A percentile compares a stretch with the other conserved stretches of the same genome.
phyloP scores from a whole-genome alignment of 2,888 invertebrate species.

The Drosophila anomelani region DNA sequence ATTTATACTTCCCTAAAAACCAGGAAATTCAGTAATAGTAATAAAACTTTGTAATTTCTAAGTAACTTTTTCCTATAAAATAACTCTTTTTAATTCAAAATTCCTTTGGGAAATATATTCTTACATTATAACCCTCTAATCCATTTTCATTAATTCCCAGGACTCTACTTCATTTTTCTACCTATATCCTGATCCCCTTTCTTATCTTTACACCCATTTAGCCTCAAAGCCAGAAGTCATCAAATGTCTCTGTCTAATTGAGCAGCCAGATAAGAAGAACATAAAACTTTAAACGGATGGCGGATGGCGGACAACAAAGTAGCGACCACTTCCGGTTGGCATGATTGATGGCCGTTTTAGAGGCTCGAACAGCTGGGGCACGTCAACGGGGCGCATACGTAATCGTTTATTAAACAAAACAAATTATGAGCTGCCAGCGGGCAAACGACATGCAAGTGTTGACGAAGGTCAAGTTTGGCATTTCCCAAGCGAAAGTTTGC shows the following conservation, averaged over 20 bases:
- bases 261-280: conserved; percentile 19
- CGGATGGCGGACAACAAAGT: conserved; percentile 17
- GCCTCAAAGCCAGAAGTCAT: not conserved
- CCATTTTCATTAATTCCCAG: not conserved
- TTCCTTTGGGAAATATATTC: not conserved
- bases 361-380: conserved; percentile 26
- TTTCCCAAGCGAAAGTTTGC: conserved; percentile 38
- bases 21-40: no score
- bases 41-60: no score
- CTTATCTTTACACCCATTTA: not conserved
- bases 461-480: conserved; percentile 74
- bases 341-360: conserved; percentile 59
- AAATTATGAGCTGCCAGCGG: conserved; percentile 42
- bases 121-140: not conserved
- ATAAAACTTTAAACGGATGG: conserved; percentile 34
- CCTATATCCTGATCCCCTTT: not conserved
- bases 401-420: conserved; percentile 50
- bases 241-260: conserved; percentile 28
- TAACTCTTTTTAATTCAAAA: not conserved
- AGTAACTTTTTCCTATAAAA: no score
- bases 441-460: conserved; percentile 56
- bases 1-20: no score
- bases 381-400: conserved; percentile 39
- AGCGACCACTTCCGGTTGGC: conserved; percentile 48
- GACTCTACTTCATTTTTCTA: not conserved